Evolutionary conservation across 2,113 vertebrate genomes (phyloP).

Genomic region (Semnornis frantzii): DNA sequence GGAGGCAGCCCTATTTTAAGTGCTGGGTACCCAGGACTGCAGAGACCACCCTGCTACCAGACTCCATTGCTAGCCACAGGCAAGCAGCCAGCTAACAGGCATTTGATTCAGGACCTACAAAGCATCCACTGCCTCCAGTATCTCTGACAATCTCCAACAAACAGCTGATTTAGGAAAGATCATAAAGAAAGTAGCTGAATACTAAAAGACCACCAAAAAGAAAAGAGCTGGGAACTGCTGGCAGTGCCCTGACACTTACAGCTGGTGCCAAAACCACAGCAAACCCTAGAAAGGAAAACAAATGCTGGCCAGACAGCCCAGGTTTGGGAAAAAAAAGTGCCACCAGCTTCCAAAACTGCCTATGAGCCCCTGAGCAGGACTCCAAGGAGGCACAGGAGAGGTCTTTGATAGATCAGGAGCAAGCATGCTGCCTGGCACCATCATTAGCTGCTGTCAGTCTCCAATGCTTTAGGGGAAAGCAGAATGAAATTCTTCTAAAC

Average conservation of each 20-base stretch:
- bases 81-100: background rate
- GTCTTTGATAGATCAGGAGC: background rate
- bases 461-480: background rate
- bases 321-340: background rate
- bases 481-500: background rate
- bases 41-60: background rate
- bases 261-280: background rate
- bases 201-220: background rate
- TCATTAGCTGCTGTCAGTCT: background rate
- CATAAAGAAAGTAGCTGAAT: background rate
- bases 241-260: background rate
- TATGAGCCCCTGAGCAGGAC: background rate
- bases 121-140: background rate
- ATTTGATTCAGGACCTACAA: background rate
- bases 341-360: background rate
- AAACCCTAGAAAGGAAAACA: background rate
- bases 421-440: background rate
- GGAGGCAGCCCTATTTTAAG: background rate
- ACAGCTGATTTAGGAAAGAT: background rate
- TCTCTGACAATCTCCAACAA: background rate
- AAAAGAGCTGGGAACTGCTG: background rate
- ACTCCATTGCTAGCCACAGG: background rate
- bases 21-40: background rate
- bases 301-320: background rate
- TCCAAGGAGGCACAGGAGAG: background rate